Conservation (phyloP, 1,140 invertebrate genomes). For the Diorhabda elongata region DNA sequence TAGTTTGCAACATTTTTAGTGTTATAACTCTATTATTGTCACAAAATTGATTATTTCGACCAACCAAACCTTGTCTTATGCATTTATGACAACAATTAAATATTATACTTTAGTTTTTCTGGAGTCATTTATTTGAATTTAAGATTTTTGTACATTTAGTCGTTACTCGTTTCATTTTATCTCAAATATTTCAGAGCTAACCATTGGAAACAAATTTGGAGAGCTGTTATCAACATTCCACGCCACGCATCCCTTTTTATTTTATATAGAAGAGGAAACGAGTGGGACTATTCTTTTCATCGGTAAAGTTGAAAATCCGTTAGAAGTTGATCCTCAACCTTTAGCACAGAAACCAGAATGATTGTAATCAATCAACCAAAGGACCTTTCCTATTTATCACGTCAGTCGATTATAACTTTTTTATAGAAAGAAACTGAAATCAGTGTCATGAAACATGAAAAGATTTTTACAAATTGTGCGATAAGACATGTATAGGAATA, state of each 20-base stretch:
- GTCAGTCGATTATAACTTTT: background rate
- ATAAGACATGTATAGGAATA: too few species aligned
- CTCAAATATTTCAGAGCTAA: constrained; percentile 52
- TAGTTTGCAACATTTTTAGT: too few species aligned
- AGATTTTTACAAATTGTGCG: too few species aligned
- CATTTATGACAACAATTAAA: too few species aligned
- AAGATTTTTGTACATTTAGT: too few species aligned
- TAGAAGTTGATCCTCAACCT: constrained; percentile 26
- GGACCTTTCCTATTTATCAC: background rate
- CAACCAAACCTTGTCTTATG: too few species aligned
- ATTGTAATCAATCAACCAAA: too few species aligned
- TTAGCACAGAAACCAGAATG: background rate
- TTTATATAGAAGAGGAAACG: constrained; percentile 73
- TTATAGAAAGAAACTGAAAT: background rate
- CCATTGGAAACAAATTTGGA: constrained; percentile 68
- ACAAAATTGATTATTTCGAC: too few species aligned
- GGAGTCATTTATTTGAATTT: too few species aligned
- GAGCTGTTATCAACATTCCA: constrained; percentile 55
- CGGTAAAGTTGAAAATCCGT: constrained; percentile 64
- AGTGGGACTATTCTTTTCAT: constrained; percentile 68
- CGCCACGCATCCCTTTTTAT: constrained; percentile 71
- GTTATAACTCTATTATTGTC: too few species aligned
- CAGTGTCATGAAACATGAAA: background rate
- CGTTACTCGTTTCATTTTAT: too few species aligned
- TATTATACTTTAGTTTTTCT: too few species aligned